These are phyloP conservation scores for Margarornis squamiger DNA, from an alignment of 2,797 vertebrate genomes.

Conservation along the genomic window DNA sequence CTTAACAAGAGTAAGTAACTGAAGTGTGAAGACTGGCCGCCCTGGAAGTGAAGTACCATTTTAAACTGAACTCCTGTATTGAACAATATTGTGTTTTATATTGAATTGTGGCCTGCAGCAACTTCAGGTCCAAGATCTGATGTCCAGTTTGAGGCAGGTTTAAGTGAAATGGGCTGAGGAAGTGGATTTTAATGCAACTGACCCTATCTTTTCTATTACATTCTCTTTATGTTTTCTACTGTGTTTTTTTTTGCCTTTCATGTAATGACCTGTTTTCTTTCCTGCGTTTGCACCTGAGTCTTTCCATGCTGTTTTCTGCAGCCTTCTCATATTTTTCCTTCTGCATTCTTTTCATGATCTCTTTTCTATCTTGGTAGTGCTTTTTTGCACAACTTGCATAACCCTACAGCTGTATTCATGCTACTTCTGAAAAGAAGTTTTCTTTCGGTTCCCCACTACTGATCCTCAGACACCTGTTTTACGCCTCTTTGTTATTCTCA, in stretches of 20 bases:
- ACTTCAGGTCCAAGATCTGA: neutral
- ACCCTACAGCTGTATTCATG: neutral
- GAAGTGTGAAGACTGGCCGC: neutral
- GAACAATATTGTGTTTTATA: neutral
- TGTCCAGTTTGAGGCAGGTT: neutral
- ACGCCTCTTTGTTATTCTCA: neutral
- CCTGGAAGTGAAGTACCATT: neutral
- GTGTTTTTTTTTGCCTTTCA: neutral
- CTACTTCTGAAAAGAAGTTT: neutral
- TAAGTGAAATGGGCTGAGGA: neutral
- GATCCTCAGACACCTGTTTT: neutral
- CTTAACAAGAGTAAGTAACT: slow-evolving; percentile 89
- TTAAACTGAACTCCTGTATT: neutral
- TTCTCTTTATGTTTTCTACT: neutral
- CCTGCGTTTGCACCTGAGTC: neutral
- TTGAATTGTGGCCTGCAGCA: neutral
- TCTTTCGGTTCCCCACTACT: neutral
- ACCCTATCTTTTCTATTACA: neutral
- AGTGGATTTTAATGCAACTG: neutral
- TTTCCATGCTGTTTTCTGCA: neutral
- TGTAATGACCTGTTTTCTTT: neutral
- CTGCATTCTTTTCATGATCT: neutral
- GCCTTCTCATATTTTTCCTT: neutral
- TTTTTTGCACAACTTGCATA: neutral
- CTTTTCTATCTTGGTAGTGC: neutral